phyloP scores from a whole-genome alignment of 2,888 invertebrate genomes.

The Drosophila pullipes region DNA sequence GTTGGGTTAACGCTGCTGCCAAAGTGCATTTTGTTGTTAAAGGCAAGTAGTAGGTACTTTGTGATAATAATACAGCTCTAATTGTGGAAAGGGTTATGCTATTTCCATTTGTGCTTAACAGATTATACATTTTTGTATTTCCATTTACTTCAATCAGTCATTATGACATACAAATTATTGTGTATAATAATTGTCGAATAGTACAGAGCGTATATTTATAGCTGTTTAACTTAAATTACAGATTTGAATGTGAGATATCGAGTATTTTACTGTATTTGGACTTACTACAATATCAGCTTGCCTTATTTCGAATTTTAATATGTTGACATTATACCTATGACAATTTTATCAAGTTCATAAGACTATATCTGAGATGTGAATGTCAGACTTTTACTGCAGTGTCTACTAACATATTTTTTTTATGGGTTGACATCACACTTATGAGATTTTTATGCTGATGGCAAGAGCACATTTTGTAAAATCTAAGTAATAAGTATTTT shows the following conservation, averaged over 20 bases:
- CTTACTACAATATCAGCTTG: neutral
- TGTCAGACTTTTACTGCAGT: too few relatives aligned
- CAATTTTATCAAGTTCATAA: neutral
- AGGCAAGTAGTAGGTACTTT: constrained; percentile 9
- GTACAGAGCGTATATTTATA: neutral
- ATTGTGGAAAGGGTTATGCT: neutral
- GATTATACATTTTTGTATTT: neutral
- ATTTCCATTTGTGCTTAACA: neutral
- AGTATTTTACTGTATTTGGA: neutral
- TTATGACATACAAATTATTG: neutral
- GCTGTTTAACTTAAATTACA: neutral
- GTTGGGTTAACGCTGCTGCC: neutral
- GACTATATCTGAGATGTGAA: neutral
- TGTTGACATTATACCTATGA: neutral
- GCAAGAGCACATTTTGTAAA: too few relatives aligned
- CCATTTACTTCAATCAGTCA: neutral
- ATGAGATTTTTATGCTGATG: neutral
- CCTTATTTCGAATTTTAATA: neutral
- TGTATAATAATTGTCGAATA: neutral
- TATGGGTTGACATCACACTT: neutral
- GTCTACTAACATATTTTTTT: too few relatives aligned
- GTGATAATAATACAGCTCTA: neutral
- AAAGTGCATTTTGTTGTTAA: constrained; percentile 52
- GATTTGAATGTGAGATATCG: neutral
- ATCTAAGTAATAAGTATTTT: neutral